These are phyloP conservation scores for Agrochola lota DNA, from an alignment of 2,888 invertebrate genomes.

Conservation along the genomic window DNA sequence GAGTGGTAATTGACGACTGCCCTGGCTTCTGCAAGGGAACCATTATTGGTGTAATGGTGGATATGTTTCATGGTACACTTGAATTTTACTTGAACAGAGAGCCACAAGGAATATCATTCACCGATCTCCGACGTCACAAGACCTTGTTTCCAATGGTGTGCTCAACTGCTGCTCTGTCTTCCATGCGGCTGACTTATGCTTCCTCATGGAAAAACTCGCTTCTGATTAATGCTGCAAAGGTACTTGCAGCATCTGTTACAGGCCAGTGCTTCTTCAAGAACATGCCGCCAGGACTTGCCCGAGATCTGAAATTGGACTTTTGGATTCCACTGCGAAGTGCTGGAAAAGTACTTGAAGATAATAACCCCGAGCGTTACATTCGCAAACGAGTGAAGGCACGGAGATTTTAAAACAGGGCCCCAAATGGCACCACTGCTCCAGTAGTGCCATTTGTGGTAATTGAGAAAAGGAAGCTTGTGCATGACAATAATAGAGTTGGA, in stretches of 20 bases:
- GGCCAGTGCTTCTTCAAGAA: slow-evolving; percentile 13
- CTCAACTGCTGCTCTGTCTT: slow-evolving; percentile 45
- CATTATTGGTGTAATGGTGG: slow-evolving; percentile 56
- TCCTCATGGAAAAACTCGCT: slow-evolving; percentile 48
- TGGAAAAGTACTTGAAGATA: slow-evolving; percentile 15
- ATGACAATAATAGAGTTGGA: slow-evolving; percentile 34
- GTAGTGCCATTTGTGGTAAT: slow-evolving; percentile 9
- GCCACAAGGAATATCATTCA: slow-evolving; percentile 42
- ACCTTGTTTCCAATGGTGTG: slow-evolving; percentile 50
- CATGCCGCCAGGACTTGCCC: slow-evolving; percentile 34
- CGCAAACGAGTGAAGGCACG: slow-evolving; percentile 5
- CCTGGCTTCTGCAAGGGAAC: slow-evolving; percentile 55
- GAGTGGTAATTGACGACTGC: slow-evolving; percentile 27
- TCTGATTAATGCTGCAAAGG: slow-evolving; percentile 40
- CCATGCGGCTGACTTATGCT: slow-evolving; percentile 49
- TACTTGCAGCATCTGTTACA: slow-evolving; percentile 34
- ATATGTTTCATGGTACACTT: slow-evolving; percentile 52
- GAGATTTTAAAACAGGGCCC: slow-evolving; percentile 37
- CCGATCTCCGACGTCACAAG: slow-evolving; percentile 24
- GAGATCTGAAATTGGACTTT: slow-evolving; percentile 24
- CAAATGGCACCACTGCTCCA: not conserved
- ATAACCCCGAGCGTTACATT: slow-evolving; percentile 17
- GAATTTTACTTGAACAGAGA: slow-evolving; percentile 55
- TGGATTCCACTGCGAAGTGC: slow-evolving; percentile 42
- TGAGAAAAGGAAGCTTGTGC: slow-evolving; percentile 16